Conservation (phyloP, 1,140 invertebrate genomes). For the Delia radicum region DNA sequence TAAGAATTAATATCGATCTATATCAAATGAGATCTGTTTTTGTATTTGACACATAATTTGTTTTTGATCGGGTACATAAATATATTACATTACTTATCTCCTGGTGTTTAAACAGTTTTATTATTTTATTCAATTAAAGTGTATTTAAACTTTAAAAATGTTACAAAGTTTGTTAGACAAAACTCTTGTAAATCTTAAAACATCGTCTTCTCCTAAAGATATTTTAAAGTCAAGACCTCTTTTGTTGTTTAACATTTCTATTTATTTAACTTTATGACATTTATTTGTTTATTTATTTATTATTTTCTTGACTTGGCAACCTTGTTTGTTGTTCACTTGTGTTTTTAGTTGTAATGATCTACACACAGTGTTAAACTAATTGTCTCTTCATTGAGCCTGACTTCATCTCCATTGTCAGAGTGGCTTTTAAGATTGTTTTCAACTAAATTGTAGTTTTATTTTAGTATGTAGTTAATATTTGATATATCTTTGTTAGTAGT, state of each 20-base stretch:
- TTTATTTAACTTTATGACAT: slow-evolving; percentile 2
- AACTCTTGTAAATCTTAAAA: neutral
- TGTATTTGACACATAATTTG: too few species aligned
- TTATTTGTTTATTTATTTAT: neutral
- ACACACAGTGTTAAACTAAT: neutral
- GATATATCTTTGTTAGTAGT: neutral
- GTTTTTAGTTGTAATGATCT: neutral
- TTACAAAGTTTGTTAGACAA: neutral
- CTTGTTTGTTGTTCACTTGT: neutral
- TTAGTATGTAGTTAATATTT: neutral
- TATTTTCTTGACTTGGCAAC: neutral
- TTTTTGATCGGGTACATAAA: too few species aligned
- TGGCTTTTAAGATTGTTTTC: neutral
- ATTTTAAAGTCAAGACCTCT: neutral
- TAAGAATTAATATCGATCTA: too few species aligned
- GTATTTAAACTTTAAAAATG: neutral
- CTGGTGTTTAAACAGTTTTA: neutral
- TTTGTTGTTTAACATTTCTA: neutral
- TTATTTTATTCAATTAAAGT: neutral
- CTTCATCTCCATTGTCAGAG: neutral
- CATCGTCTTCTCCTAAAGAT: neutral
- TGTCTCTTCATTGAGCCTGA: neutral
- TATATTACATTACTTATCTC: neutral
- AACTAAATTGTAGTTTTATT: neutral
- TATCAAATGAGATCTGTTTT: too few species aligned